Evolutionary conservation across 37 sponge, comb jelly and placozoan genomes (phyloP), one percentile per base, ranked within the genome.

Genomic region (Cliona cf. orientalis): DNA sequence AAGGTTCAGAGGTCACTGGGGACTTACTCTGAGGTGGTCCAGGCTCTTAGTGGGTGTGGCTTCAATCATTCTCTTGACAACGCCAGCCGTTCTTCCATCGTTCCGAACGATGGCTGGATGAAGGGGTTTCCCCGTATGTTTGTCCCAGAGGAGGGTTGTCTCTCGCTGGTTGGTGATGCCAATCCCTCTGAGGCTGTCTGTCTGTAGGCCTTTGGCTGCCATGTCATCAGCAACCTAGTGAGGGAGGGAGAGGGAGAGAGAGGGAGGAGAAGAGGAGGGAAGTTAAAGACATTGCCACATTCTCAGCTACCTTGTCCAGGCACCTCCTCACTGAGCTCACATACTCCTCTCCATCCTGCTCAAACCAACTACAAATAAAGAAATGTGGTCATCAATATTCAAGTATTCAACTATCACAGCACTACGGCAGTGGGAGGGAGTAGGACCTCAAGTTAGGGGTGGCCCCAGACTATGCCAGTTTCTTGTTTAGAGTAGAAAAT

Each of bases 141-240:
- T 89, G 82, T 98, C 96, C 99, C 99, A 98, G 31, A 98, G 80
- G 63, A 98, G 79, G 37, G 96, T 96, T 23, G 99, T 96, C 82
- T 98, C 99, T 14, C 99, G 72, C 83, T 98, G 99, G 74, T 98
- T 98, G 26, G 99, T 83, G 46, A 98, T 89, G 2, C 99, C 99
- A 26, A 98, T 28, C 36, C 92, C 95, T 22, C 49, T 44, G 46
- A 82, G 32, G 19, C 61, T 21, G 32, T 21, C 37, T 3, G 36
- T 32, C 21, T 21, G 36, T 45, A 69, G 39, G 4, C 38, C 62
- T 36, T 2, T 35, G 5, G 40, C 46, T 49, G 17, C 64, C 46
- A 46, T 19, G 33, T 21, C 58, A 58, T 25, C 46, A 31, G 63
- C 71, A 53, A 82, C 73, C 14, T 9, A n/a, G n/a, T n/a, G n/a